phyloP scores from a whole-genome alignment of 2,888 invertebrate species.

The Drosophila monieri region DNA sequence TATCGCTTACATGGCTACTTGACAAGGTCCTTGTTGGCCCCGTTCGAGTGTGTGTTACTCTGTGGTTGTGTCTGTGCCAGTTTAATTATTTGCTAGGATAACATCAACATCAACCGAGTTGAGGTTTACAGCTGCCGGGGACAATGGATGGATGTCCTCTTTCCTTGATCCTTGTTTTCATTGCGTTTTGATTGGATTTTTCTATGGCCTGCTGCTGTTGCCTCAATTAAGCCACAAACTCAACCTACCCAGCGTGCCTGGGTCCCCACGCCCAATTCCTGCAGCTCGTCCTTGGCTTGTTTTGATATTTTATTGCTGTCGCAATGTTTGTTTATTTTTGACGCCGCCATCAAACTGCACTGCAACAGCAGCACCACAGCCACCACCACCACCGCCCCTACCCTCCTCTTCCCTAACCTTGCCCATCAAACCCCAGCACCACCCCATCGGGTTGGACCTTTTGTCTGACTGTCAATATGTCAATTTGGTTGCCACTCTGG shows the following conservation, averaged over 20 bases:
- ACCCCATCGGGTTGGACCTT: conserved; percentile 43
- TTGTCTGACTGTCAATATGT: conserved; percentile 77
- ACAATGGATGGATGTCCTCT: conserved; percentile 31
- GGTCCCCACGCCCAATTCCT: conserved; percentile 19
- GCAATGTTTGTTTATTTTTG: conserved; percentile 78
- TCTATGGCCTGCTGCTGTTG: conserved; percentile 63
- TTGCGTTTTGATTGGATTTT: conserved; percentile 78
- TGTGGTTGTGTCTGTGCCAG: conserved; percentile 49
- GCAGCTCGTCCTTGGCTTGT: conserved; percentile 22
- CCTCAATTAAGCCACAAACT: conserved; percentile 67
- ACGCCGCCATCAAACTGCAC: conserved; percentile 60
- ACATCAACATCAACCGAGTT: conserved; percentile 64
- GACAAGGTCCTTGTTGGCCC: conserved; percentile 66
- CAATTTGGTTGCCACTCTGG: conserved; percentile 53
- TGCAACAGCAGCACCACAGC: conserved; percentile 41
- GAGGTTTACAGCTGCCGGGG: conserved; percentile 39
- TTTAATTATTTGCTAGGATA: conserved; percentile 74
- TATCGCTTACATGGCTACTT: conserved; percentile 71
- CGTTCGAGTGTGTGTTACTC: conserved; percentile 31
- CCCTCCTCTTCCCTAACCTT: background rate
- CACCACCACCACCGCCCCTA: conserved; percentile 9
- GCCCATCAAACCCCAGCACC: background rate
- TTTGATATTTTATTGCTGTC: conserved; percentile 72
- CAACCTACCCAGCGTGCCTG: background rate
- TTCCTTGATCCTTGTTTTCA: conserved; percentile 58